These are phyloP conservation scores for Puntigrus tetrazona DNA, from an alignment of 2,113 vertebrate species.

Conservation along the genomic window DNA sequence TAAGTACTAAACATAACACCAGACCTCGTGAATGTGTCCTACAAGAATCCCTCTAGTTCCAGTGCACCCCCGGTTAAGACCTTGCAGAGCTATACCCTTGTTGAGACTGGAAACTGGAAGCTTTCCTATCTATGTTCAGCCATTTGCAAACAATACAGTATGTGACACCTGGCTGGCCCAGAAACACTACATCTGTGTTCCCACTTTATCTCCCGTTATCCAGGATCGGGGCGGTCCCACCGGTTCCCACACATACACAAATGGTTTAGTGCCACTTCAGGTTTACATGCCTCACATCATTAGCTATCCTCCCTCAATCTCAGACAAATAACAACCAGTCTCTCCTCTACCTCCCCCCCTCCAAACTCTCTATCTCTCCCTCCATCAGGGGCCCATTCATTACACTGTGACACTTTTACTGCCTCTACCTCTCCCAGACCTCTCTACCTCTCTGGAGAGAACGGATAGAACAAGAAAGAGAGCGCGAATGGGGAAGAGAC, in stretches of 20 bases:
- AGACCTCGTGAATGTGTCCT: not conserved
- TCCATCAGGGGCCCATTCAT: conserved; percentile 70
- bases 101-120: not conserved
- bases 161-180: conserved; percentile 66
- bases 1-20: not conserved
- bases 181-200: conserved; percentile 64
- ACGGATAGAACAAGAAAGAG: conserved; percentile 36
- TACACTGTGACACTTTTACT: conserved; percentile 78
- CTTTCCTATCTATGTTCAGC: conserved; percentile 48
- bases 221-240: conserved; percentile 60
- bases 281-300: conserved; percentile 75
- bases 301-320: conserved; percentile 76
- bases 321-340: conserved; percentile 71
- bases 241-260: conserved; percentile 60
- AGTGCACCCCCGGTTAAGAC: not conserved
- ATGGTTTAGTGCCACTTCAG: conserved; percentile 68
- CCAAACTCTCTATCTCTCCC: conserved; percentile 48
- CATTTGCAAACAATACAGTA: conserved; percentile 70
- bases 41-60: not conserved
- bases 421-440: conserved; percentile 53
- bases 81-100: not conserved
- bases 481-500: conserved; percentile 3
- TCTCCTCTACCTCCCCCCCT: conserved; percentile 5
- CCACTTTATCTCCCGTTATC: conserved; percentile 71
- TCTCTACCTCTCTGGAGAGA: conserved; percentile 44